phyloP scores from a whole-genome alignment of 2,797 vertebrate genomes.

The Scolopax rusticola region DNA sequence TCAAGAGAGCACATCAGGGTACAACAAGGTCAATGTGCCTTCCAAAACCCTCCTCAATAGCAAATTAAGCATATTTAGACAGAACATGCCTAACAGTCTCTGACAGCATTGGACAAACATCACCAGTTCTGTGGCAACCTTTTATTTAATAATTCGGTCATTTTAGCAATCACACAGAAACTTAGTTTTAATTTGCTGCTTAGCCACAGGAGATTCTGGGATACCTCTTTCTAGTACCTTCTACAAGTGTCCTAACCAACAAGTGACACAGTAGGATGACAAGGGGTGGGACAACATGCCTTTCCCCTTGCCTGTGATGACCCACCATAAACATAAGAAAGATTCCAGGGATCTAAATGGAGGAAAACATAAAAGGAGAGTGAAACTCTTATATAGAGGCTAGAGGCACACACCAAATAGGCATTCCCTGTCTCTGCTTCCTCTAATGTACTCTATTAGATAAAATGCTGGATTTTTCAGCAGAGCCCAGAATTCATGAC shows the following conservation, averaged over 20 bases:
- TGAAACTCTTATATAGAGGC: not conserved
- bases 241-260: not conserved
- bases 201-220: not conserved
- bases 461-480: not conserved
- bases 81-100: not conserved
- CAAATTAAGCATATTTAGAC: not conserved
- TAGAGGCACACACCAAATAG: not conserved
- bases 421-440: not conserved
- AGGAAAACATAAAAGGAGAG: not conserved
- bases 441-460: not conserved
- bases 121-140: not conserved
- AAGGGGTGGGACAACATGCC: not conserved
- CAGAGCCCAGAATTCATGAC: not conserved
- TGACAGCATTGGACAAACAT: not conserved
- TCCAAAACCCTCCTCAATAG: not conserved
- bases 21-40: slow-evolving; percentile 20
- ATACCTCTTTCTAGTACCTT: not conserved
- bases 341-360: not conserved
- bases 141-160: not conserved
- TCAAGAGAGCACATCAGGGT: not conserved
- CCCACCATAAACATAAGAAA: not conserved
- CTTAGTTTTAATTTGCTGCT: not conserved
- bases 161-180: not conserved
- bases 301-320: not conserved
- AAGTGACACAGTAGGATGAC: not conserved